Evolutionary conservation across 2,797 vertebrate genomes (phyloP).

Genomic region (Sebastes paucispinis): DNA sequence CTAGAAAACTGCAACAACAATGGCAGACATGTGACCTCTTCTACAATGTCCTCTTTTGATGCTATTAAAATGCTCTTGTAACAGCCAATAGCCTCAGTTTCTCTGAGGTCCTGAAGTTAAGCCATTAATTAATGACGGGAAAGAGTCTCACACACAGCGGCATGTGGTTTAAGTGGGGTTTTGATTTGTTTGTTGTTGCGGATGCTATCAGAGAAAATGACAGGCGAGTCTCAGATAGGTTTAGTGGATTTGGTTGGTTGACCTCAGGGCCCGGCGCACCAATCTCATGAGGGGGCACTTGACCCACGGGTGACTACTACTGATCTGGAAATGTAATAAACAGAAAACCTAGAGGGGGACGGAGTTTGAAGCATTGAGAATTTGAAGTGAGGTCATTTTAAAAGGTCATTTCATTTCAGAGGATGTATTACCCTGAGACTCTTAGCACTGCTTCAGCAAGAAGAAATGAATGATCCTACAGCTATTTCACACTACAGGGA

Average conservation of each 20-base stretch:
- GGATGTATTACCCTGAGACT: constrained; percentile 1
- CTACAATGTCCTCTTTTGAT: neutral
- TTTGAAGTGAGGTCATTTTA: constrained; percentile 33
- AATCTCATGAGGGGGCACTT: constrained; percentile 23
- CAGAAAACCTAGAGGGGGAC: constrained; percentile 12
- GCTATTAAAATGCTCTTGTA: neutral
- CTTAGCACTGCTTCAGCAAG: neutral
- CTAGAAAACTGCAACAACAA: neutral
- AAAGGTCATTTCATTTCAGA: constrained; percentile 36
- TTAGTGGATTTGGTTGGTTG: constrained; percentile 26
- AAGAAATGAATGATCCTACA: neutral
- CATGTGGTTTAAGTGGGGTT: neutral
- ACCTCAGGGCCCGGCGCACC: neutral
- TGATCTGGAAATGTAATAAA: constrained; percentile 48
- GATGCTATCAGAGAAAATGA: constrained; percentile 21
- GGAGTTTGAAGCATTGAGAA: constrained; percentile 8
- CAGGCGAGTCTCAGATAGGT: constrained; percentile 7
- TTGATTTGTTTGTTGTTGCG: constrained; percentile 9
- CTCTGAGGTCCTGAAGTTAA: neutral
- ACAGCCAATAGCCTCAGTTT: neutral
- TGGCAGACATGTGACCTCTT: neutral
- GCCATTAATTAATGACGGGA: neutral
- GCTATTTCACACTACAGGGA: neutral
- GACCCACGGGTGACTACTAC: constrained; percentile 23
- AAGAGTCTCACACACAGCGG: neutral